phyloP scores from a whole-genome alignment of 2,113 vertebrate genomes.

The Boleophthalmus pectinirostris region DNA sequence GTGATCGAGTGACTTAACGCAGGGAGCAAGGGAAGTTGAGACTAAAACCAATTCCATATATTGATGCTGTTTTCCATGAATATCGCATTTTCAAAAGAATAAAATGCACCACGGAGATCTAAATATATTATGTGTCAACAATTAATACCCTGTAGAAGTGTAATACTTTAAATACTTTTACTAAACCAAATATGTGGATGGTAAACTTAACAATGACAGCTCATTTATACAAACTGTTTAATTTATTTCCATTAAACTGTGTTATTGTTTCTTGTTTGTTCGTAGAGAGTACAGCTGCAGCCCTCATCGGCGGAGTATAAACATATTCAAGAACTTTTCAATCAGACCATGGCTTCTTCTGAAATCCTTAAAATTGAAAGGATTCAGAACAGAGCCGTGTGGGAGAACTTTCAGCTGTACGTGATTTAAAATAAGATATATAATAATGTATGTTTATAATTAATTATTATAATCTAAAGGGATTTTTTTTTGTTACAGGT shows the following conservation, averaged over 20 bases:
- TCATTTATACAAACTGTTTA: background rate
- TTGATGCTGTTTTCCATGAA: too few species aligned
- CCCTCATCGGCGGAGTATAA: slow-evolving; percentile 55
- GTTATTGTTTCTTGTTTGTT: background rate
- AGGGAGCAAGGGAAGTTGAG: too few species aligned
- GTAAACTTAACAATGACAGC: background rate
- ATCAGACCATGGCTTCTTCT: slow-evolving; percentile 63
- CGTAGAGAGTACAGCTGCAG: slow-evolving; percentile 56
- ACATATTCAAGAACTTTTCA: slow-evolving; percentile 62
- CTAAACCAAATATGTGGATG: background rate
- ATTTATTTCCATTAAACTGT: background rate
- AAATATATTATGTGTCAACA: too few species aligned
- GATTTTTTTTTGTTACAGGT: slow-evolving; percentile 55
- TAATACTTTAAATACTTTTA: too few species aligned
- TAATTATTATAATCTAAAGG: background rate
- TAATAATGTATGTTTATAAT: background rate
- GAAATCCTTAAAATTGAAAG: slow-evolving; percentile 61
- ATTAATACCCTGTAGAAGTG: too few species aligned
- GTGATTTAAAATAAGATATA: background rate
- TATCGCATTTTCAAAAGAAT: too few species aligned
- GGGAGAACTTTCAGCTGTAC: slow-evolving; percentile 77
- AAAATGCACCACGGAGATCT: too few species aligned
- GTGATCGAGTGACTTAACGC: too few species aligned
- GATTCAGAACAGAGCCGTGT: slow-evolving; percentile 76
- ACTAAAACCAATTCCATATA: too few species aligned